Percentiles rank a stretch among this genome's conserved stretches.
These are phyloP conservation scores for Pemphredon lugubris DNA, from an alignment of 2,888 invertebrate genomes.

Conservation along the genomic window DNA sequence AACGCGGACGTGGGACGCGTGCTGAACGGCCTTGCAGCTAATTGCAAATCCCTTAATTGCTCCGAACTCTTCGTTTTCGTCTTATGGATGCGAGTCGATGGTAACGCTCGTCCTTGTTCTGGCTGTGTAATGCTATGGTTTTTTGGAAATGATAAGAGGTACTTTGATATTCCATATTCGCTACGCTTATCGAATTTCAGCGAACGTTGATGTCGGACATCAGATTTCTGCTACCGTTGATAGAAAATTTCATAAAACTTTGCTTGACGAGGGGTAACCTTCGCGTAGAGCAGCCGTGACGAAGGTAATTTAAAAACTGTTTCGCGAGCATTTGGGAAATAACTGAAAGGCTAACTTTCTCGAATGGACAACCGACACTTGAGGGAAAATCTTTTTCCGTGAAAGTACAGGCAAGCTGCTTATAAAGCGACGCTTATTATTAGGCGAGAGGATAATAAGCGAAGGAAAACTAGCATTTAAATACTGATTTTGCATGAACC, in stretches of 20 bases:
- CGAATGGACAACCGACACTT: neutral
- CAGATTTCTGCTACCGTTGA: neutral
- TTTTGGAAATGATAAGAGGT: no score
- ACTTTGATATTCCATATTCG: no score
- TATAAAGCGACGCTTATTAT: no score
- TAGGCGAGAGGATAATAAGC: no score
- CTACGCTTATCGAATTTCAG: neutral
- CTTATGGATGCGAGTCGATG: no score
- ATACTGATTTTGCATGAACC: no score
- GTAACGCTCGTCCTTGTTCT: no score
- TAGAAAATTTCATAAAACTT: neutral
- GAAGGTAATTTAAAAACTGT: slow-evolving; percentile 15
- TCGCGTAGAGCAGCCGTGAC: neutral
- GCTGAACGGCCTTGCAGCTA: slow-evolving; percentile 67
- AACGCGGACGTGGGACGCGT: slow-evolving; percentile 77
- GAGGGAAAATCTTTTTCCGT: neutral
- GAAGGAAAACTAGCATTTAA: no score
- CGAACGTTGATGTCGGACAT: neutral
- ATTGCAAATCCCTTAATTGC: slow-evolving; percentile 77
- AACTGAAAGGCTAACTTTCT: neutral
- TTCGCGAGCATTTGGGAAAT: slow-evolving; percentile 5
- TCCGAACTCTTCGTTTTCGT: slow-evolving; percentile 26
- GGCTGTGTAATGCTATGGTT: no score
- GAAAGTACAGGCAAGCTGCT: no score
- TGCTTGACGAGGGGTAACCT: neutral